A percentile compares a stretch with the other conserved stretches of the same genome.
phyloP scores from a whole-genome alignment of 2,797 vertebrate genomes.

The Onychomys torridus region DNA sequence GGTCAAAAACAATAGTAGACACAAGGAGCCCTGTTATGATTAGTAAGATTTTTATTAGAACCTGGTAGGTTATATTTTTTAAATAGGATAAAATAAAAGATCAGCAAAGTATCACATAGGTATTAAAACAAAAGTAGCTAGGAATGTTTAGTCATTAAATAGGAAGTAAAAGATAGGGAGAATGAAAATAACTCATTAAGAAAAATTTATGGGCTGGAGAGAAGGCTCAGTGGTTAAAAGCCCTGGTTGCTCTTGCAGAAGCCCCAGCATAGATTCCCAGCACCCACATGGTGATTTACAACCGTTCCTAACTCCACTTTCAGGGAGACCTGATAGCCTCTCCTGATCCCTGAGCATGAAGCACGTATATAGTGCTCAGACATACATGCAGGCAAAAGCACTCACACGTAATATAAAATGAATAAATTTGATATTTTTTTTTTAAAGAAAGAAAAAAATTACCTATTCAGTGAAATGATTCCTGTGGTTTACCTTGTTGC shows the following conservation, averaged over 20 bases:
- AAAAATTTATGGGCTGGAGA: neutral
- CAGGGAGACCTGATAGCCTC: neutral
- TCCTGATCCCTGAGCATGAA: neutral
- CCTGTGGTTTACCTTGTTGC: neutral
- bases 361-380: neutral
- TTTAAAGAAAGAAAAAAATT: neutral
- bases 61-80: neutral
- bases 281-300: neutral
- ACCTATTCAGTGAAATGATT: neutral
- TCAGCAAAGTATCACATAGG: neutral
- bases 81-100: constrained; percentile 2
- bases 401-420: neutral
- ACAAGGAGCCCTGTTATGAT: neutral
- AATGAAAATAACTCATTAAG: neutral
- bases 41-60: constrained; percentile 17
- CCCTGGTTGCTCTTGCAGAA: neutral
- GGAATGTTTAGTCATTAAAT: neutral
- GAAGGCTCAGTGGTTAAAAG: neutral
- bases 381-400: neutral
- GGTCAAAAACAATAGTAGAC: neutral
- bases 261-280: neutral
- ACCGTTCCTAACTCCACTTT: neutral
- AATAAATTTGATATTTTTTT: neutral
- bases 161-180: neutral
- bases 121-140: neutral